phyloP scores from a whole-genome alignment of 1,140 invertebrate species.

The Rhagoletis zephyria region DNA sequence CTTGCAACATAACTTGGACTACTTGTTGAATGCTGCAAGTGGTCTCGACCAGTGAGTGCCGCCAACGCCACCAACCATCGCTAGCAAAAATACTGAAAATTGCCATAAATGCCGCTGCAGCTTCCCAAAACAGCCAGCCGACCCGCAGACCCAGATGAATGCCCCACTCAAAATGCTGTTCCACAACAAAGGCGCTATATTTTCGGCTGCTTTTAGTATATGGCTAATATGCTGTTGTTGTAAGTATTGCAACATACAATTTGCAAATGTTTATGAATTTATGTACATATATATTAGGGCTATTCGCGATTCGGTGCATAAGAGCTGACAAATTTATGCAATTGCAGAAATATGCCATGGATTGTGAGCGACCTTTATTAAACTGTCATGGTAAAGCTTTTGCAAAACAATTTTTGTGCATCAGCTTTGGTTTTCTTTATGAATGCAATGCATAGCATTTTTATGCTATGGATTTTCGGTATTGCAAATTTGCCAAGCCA shows the following conservation, averaged over 20 bases:
- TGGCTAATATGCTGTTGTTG: conserved; percentile 37
- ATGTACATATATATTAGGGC: neutral
- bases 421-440: too few relatives aligned
- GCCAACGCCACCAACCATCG: neutral
- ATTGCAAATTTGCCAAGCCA: too few relatives aligned
- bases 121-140: neutral
- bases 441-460: too few relatives aligned
- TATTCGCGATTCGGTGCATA: too few relatives aligned
- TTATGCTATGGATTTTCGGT: too few relatives aligned
- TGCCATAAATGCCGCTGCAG: conserved; percentile 44
- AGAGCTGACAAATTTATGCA: too few relatives aligned
- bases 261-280: neutral
- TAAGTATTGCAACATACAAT: conserved; percentile 46
- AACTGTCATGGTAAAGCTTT: too few relatives aligned
- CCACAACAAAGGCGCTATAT: neutral
- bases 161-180: conserved; percentile 41
- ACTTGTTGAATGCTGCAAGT: conserved; percentile 23
- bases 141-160: conserved; percentile 51
- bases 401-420: too few relatives aligned
- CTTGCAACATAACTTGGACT: neutral
- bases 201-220: conserved; percentile 45
- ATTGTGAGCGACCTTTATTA: too few relatives aligned
- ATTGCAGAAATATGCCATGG: too few relatives aligned
- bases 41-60: neutral
- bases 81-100: conserved; percentile 1